phyloP scores from a whole-genome alignment of 2,797 vertebrate genomes.

The Limnodromus scolopaceus region DNA sequence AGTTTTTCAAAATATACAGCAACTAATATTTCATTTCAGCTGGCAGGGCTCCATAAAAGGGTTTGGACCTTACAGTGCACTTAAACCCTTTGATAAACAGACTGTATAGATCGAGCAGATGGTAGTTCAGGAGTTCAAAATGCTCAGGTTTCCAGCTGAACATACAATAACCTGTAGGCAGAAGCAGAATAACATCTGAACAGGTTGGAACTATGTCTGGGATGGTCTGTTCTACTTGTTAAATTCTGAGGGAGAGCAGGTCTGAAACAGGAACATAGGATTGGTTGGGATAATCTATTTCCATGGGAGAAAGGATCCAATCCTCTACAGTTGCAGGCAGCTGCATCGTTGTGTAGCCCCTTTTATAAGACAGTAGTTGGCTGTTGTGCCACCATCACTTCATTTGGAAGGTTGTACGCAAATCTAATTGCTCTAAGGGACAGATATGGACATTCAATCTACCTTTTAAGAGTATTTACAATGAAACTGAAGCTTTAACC shows the following conservation, averaged over 20 bases:
- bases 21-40: constrained; percentile 66
- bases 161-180: constrained; percentile 58
- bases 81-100: constrained; percentile 49
- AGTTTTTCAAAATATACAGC: constrained; percentile 54
- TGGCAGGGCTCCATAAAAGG: constrained; percentile 55
- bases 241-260: background rate
- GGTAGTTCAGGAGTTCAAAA: constrained; percentile 66
- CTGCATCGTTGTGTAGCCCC: background rate
- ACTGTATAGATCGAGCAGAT: constrained; percentile 58
- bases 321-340: background rate
- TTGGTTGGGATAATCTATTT: background rate
- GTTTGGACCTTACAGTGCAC: constrained; percentile 56
- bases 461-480: constrained; percentile 22
- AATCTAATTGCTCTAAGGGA: background rate
- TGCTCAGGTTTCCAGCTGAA: constrained; percentile 48
- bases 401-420: background rate
- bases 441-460: background rate
- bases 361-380: constrained; percentile 1
- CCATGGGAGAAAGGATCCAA: background rate
- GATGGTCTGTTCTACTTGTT: constrained; percentile 23
- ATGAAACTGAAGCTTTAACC: background rate
- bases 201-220: constrained; percentile 35
- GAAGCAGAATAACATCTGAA: constrained; percentile 61
- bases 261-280: background rate
- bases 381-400: background rate